Conservation (phyloP, 1,140 invertebrate species). For the Acyrthosiphon pisum region DNA sequence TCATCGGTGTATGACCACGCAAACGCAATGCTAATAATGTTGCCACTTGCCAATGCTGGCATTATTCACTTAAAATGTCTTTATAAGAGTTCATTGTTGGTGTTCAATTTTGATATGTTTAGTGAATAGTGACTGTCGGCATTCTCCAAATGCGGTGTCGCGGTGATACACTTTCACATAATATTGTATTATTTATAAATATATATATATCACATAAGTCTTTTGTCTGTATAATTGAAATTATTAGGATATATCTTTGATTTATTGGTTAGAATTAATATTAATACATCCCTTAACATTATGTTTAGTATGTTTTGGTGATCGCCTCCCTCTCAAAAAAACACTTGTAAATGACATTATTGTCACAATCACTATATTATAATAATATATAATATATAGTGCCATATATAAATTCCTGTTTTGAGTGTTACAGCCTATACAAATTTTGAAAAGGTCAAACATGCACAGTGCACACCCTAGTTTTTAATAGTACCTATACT, state of each 20-base stretch:
- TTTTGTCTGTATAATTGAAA: background rate
- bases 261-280: background rate
- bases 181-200: background rate
- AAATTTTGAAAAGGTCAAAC: constrained; percentile 41
- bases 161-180: background rate
- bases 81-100: background rate
- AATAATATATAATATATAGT: background rate
- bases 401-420: constrained; percentile 33
- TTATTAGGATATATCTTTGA: background rate
- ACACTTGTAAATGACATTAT: background rate
- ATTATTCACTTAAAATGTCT: background rate
- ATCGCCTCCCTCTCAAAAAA: no score
- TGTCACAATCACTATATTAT: background rate
- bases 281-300: background rate
- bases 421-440: constrained; percentile 22
- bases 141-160: background rate
- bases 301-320: background rate
- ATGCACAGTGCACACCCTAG: constrained; percentile 10
- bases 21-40: background rate
- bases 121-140: no score
- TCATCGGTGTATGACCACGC: background rate
- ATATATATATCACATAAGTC: background rate
- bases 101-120: no score
- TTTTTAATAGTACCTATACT: background rate
- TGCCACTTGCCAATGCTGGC: background rate